These are phyloP conservation scores for Drosophila rufa DNA, from an alignment of 1,140 invertebrate genomes.

Conservation along the genomic window DNA sequence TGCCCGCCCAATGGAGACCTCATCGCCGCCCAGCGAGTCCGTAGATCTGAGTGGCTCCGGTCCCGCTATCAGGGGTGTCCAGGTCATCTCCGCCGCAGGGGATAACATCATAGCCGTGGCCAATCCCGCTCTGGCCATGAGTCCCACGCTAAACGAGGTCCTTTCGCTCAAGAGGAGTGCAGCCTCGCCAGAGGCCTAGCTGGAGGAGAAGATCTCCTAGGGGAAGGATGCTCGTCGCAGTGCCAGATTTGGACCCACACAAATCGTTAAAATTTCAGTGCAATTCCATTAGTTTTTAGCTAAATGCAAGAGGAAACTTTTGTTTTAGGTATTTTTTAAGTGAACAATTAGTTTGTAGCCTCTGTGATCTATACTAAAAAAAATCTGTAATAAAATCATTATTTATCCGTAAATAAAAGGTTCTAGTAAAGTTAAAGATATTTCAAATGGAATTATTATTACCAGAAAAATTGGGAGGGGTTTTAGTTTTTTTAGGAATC, in stretches of 20 bases:
- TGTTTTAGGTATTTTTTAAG: slow-evolving; percentile 17
- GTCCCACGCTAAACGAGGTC: slow-evolving; percentile 77
- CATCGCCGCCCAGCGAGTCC: slow-evolving; percentile 34
- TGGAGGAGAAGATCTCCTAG: neutral
- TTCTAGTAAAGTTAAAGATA: neutral
- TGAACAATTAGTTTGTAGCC: slow-evolving; percentile 51
- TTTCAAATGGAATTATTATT: too few species aligned
- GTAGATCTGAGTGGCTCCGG: slow-evolving; percentile 67
- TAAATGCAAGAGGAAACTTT: slow-evolving; percentile 1
- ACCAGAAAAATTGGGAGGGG: neutral
- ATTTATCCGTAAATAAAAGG: slow-evolving; percentile 39
- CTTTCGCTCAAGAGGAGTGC: slow-evolving; percentile 72
- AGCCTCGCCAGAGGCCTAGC: slow-evolving; percentile 69
- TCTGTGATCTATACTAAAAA: slow-evolving; percentile 69
- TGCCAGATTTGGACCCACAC: slow-evolving; percentile 32
- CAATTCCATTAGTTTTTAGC: slow-evolving; percentile 56
- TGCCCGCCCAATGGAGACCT: slow-evolving; percentile 35
- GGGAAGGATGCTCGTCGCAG: neutral
- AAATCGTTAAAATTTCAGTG: slow-evolving; percentile 48
- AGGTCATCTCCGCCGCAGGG: slow-evolving; percentile 93
- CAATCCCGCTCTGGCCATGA: slow-evolving; percentile 91
- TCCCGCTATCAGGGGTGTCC: slow-evolving; percentile 86
- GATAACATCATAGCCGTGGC: slow-evolving; percentile 95
- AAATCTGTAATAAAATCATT: slow-evolving; percentile 54
- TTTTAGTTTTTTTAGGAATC: neutral